Conservation (phyloP, 2,797 vertebrate species). For the Chelonia mydas region DNA sequence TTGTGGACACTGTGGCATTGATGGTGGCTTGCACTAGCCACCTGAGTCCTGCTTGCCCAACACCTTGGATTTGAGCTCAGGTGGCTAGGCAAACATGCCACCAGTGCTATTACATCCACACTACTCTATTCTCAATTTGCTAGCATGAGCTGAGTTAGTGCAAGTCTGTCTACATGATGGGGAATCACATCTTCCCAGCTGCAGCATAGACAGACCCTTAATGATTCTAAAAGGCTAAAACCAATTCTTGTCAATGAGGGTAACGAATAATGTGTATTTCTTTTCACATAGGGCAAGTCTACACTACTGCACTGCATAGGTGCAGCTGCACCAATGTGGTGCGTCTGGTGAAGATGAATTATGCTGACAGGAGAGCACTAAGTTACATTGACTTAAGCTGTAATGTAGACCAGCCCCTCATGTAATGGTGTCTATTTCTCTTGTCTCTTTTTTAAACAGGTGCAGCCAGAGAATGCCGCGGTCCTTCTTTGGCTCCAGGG, state of each 20-base stretch:
- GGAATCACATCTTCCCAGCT: not conserved
- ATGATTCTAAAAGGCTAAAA: not conserved
- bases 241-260: not conserved
- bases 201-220: not conserved
- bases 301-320: no score
- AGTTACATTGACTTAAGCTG: no score
- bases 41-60: not conserved
- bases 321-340: no score
- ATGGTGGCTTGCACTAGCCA: not conserved
- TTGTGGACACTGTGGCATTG: not conserved
- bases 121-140: not conserved
- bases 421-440: not conserved
- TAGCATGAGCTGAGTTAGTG: not conserved
- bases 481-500: constrained; percentile 92
- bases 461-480: constrained; percentile 75
- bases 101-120: not conserved
- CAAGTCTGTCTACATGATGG: not conserved
- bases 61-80: not conserved
- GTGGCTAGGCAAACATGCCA: not conserved
- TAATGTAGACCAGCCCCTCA: no score
- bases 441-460: constrained; percentile 64
- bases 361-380: no score
- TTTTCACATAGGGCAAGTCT: not conserved
- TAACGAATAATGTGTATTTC: not conserved
- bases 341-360: no score